Evolutionary conservation across 1,140 invertebrate genomes (phyloP).

Genomic region (Drosophila sulfurigaster): DNA sequence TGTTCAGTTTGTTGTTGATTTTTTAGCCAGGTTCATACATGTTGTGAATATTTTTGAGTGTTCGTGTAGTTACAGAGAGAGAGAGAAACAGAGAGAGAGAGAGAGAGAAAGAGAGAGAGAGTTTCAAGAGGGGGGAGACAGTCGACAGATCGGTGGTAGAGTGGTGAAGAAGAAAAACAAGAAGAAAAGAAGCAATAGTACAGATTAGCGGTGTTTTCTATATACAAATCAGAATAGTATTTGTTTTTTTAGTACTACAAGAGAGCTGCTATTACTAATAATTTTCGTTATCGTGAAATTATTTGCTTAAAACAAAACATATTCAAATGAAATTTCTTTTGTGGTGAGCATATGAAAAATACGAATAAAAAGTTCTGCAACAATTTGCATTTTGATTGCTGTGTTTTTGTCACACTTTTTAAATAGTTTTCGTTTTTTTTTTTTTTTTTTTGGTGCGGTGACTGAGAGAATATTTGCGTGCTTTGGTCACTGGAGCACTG

Average conservation of each 20-base stretch:
- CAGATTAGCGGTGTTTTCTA: constrained; percentile 80
- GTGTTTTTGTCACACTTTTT: neutral
- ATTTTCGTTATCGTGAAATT: neutral
- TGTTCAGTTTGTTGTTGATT: constrained; percentile 21
- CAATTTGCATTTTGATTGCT: neutral
- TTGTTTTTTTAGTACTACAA: constrained; percentile 46
- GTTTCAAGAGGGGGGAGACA: constrained; percentile 46
- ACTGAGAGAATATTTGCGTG: constrained; percentile 31
- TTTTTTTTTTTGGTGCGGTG: constrained; percentile 48
- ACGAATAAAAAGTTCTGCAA: neutral
- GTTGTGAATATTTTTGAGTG: constrained; percentile 35
- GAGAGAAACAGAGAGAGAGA: constrained; percentile 47
- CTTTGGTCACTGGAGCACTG: constrained; percentile 18
- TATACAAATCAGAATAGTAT: constrained; percentile 64
- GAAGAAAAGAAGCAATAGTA: constrained; percentile 82
- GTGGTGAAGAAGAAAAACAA: constrained; percentile 78
- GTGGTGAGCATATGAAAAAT: neutral
- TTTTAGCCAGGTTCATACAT: constrained; percentile 55
- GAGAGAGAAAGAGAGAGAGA: constrained; percentile 57
- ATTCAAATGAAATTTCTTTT: constrained; percentile 1
- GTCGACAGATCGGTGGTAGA: constrained; percentile 61
- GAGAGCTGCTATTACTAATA: constrained; percentile 51
- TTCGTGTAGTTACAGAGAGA: constrained; percentile 50
- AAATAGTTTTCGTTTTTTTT: neutral
- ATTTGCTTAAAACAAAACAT: constrained; percentile 13